Conservation (phyloP, 2,888 invertebrate species). For the Archaeoteleia sp. region DNA sequence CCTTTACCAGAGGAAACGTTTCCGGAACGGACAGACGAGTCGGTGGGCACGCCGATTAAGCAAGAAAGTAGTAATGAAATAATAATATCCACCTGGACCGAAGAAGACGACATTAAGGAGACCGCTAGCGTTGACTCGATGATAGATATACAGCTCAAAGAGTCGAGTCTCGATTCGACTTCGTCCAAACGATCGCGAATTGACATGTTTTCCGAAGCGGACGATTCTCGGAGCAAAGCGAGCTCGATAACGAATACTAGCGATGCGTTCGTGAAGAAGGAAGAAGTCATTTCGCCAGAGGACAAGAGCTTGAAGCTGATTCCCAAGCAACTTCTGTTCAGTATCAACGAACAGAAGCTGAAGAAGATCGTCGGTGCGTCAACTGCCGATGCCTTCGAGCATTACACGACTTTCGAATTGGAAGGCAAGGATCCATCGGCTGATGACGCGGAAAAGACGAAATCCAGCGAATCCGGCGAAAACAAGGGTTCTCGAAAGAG, state of each 20-base stretch:
- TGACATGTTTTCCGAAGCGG: too few relatives aligned
- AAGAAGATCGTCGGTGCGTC: conserved; percentile 32
- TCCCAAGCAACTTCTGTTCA: conserved; percentile 65
- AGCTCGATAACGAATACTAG: neutral
- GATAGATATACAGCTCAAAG: conserved; percentile 2
- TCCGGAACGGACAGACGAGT: neutral
- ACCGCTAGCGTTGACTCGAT: neutral
- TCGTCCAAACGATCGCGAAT: conserved; percentile 1
- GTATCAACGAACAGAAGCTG: conserved; percentile 49
- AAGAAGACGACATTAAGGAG: conserved; percentile 1
- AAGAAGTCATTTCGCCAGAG: conserved; percentile 4
- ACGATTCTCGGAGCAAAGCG: too few relatives aligned
- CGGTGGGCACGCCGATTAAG: neutral
- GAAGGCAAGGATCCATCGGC: conserved; percentile 9
- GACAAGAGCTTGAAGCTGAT: conserved; percentile 61
- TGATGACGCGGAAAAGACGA: neutral
- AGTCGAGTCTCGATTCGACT: neutral
- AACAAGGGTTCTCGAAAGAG: conserved; percentile 1
- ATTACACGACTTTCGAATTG: conserved; percentile 31
- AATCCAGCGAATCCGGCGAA: neutral
- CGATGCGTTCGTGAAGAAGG: neutral
- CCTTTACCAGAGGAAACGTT: conserved; percentile 40
- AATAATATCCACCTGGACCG: too few relatives aligned
- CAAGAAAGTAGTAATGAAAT: conserved; percentile 1
- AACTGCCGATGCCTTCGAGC: conserved; percentile 40